Base-by-base conservation (phyloP, 1,140 invertebrate genomes). In the Pogonomyrmex barbatus region DNA sequence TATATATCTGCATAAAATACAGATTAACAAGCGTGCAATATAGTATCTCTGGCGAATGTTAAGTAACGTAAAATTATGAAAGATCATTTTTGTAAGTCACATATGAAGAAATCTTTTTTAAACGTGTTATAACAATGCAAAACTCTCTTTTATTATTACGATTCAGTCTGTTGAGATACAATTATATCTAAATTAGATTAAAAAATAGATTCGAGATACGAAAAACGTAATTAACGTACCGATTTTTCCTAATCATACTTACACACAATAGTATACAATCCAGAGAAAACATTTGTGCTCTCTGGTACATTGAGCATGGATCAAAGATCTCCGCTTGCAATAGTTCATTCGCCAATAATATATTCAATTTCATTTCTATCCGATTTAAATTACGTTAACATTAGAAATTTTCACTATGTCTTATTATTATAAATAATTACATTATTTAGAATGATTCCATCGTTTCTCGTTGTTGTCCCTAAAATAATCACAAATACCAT, bases 361-460 rank as follows among this genome's bases (percentile, higher is more conserved):
- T 39, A 71, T 14, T 9, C 33, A 52, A 50, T n/a, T 2, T 2
- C 5, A 79, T 76, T 88, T 76, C 50, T 50, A 70, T 86, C 33
- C 45, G 12, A 83, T 90, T 85, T 87, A 76, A 6, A 85, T 85
- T 81, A 42, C 24, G 36, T 65, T 47, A 68, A 36, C 52, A 33
- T 70, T 73, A 73, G 1, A 82, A 71, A 76, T 85, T 65, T 42
- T 68, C n/a, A 52, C 39, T 75, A 30, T n/a, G 42, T 9, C 60
- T 45, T 54, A 73, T 68, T 86, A 75, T 63, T 75, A 83, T 65
- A 86, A 71, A 71, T 81, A 67, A 82, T 65, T 79, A 68, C 45
- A 73, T 79, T 79, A 90, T 90, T 90, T 90, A 90, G 87, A 90
- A 90, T 90, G 30, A 84, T 86, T 79, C 62, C 42, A 0, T 79